These are phyloP conservation scores for Chelon labrosus DNA, from an alignment of 2,797 vertebrate species.

Conservation along the genomic window DNA sequence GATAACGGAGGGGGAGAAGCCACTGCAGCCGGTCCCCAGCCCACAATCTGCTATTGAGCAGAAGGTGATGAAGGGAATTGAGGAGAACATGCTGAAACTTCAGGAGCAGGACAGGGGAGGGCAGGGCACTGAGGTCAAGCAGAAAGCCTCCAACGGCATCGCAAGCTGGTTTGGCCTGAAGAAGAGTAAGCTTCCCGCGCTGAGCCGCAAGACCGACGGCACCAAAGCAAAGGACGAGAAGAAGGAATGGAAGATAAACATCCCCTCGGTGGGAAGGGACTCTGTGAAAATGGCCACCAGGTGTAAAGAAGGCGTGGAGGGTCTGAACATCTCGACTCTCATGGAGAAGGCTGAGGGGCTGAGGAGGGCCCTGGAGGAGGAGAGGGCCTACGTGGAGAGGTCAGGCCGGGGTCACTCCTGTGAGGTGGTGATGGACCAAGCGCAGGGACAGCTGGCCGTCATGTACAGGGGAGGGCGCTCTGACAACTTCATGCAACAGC, in stretches of 20 bases:
- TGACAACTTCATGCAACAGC: conserved; percentile 97
- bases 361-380: conserved; percentile 93
- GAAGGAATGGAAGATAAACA: conserved; percentile 86
- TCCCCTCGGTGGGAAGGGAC: conserved; percentile 88
- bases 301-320: conserved; percentile 91
- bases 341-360: conserved; percentile 98
- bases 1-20: conserved; percentile 67
- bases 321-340: conserved; percentile 95
- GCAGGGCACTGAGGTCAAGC: conserved; percentile 86
- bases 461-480: conserved; percentile 94
- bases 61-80: conserved; percentile 98
- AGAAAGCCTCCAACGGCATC: conserved; percentile 91
- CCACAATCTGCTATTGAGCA: conserved; percentile 94
- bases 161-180: conserved; percentile 98
- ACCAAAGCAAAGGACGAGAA: conserved; percentile 89
- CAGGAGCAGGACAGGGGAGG: conserved; percentile 91
- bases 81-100: conserved; percentile 94
- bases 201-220: conserved; percentile 89
- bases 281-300: conserved; percentile 84
- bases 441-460: conserved; percentile 89
- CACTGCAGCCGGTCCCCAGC: conserved; percentile 62
- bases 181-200: conserved; percentile 94
- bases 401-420: conserved; percentile 83
- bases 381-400: conserved; percentile 92
- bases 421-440: conserved; percentile 87